phyloP scores from a whole-genome alignment of 2,113 vertebrate genomes.

The Ptilorrhoa leucosticta region DNA sequence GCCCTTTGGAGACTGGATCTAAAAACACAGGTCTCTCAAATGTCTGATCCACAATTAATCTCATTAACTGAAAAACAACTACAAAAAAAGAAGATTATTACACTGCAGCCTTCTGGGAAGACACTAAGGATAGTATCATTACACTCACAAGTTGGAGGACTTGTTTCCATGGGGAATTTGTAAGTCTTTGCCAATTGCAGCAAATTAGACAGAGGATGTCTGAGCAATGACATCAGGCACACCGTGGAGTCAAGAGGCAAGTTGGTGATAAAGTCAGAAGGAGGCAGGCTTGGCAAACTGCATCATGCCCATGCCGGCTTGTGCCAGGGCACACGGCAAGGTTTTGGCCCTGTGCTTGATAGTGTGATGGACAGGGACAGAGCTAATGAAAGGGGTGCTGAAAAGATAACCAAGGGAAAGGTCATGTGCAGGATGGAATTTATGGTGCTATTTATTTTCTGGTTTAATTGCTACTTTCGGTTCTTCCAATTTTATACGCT shows the following conservation, averaged over 20 bases:
- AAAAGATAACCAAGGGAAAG: neutral
- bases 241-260: neutral
- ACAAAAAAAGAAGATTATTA: neutral
- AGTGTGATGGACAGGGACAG: neutral
- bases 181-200: neutral
- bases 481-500: neutral
- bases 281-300: neutral
- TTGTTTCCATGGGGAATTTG: neutral
- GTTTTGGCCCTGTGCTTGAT: neutral
- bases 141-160: neutral
- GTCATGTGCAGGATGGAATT: neutral
- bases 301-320: neutral
- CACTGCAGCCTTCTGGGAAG: conserved; percentile 9
- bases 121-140: conserved; percentile 33
- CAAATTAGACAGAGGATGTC: conserved; percentile 3
- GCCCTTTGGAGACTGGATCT: neutral
- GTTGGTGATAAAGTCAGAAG: neutral
- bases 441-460: neutral
- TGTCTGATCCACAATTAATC: neutral
- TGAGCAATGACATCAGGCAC: conserved; percentile 34
- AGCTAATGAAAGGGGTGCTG: neutral
- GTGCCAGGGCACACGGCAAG: rapidly evolving
- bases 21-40: neutral
- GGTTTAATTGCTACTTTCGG: neutral
- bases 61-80: neutral